Conservation (phyloP, 2,113 vertebrate genomes). For the Oryzias javanicus region DNA sequence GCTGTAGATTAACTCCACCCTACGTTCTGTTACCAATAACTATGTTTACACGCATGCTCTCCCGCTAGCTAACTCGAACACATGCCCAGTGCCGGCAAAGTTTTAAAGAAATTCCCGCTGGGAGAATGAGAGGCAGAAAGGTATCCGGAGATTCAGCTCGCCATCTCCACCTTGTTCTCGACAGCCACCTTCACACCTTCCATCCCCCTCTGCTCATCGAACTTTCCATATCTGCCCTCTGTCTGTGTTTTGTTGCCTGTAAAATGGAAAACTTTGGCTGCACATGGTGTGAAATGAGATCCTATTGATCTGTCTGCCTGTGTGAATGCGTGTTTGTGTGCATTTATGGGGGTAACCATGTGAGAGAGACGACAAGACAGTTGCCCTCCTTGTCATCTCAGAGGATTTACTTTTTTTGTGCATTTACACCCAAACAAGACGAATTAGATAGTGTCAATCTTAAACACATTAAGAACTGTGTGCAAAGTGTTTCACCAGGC, state of each 20-base stretch:
- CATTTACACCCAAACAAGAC: conserved; percentile 2
- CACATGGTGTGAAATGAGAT: conserved; percentile 68
- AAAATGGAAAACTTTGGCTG: conserved; percentile 47
- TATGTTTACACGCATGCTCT: no score
- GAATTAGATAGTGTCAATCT: conserved; percentile 11
- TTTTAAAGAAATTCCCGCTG: no score
- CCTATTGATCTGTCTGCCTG: conserved; percentile 59
- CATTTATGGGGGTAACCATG: background rate
- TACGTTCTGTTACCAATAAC: no score
- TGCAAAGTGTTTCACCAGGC: background rate
- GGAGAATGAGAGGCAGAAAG: no score
- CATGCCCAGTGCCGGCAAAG: no score
- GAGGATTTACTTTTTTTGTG: background rate
- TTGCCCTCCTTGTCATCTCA: conserved; percentile 11
- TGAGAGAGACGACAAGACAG: background rate
- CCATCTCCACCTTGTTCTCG: conserved; percentile 29
- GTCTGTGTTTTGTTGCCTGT: conserved; percentile 36
- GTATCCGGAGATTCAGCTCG: background rate
- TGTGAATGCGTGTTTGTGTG: conserved; percentile 27
- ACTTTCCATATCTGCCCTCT: conserved; percentile 25
- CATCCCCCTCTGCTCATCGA: conserved; percentile 1
- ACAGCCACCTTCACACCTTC: conserved; percentile 10
- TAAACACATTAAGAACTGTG: background rate
- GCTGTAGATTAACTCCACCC: no score
- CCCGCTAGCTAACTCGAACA: no score